Evolutionary conservation across 2,888 invertebrate species (phyloP), one percentile per base, ranked within the genome.

Genomic region (Lasioglossum zephyrum): DNA sequence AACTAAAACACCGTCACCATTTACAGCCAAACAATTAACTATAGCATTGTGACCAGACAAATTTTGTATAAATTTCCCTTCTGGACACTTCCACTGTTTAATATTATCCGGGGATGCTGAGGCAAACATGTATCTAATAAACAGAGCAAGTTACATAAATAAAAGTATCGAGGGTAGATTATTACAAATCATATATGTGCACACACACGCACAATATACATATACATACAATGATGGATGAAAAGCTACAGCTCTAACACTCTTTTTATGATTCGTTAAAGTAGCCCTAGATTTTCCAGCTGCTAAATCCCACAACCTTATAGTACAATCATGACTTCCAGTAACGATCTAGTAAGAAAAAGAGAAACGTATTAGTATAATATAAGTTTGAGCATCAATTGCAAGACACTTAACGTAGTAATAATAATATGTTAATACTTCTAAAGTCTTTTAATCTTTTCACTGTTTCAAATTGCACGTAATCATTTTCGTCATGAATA

Each of bases 41-140:
- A 99, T 99, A 0, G 99, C 98, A 95, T 99, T 99, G 95, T 99
- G 99, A 0, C 99, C 99, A 0, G 98, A 97, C 81, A 99, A 96
- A 95, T 99, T 99, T 94, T 99, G 99, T 80, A 99, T 97, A 94
- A 99, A 99, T 94, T 98, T 98, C 2, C 99, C 99, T 92, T 99
- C 99, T 0, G 99, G 99, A 93, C 99, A 99, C 94, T 98, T 98
- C 99, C 99, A 99, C 94, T 99, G 99, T 94, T 99, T 99, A 88
- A 99, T 98, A 94, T 99, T 99, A 95, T 99, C 99, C 0, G 57
- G 57, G 57, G 57, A 57, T 57, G 57, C 99, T 0, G 99, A 99
- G 0, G 98, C 99, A 95, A 99, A 99, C 96, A 99, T 99, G 95
- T 99, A 97, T 39, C 91, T 93, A 79, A 77, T 36, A 84, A 84